phyloP scores from a whole-genome alignment of 2,888 invertebrate genomes.

The Cephus runcator region DNA sequence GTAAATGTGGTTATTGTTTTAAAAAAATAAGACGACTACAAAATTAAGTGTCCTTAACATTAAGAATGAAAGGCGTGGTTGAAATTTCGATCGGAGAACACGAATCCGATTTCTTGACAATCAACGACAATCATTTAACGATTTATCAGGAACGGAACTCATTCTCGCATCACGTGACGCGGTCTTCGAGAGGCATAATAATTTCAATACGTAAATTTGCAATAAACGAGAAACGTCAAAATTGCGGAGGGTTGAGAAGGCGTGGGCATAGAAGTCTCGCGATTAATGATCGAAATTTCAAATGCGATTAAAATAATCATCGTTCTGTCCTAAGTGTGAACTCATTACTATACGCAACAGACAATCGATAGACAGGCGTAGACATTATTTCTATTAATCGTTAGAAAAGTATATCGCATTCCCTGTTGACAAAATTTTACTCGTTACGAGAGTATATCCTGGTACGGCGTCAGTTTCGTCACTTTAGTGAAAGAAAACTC shows the following conservation, averaged over 20 bases:
- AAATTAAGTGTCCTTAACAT: constrained; percentile 65
- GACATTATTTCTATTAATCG: neutral
- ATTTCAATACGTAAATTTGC: neutral
- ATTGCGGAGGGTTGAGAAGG: too few relatives aligned
- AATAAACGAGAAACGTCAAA: neutral
- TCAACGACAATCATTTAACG: constrained; percentile 6
- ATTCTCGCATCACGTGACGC: neutral
- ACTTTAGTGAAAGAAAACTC: neutral
- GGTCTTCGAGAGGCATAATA: neutral
- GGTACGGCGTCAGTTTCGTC: neutral
- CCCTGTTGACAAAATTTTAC: neutral
- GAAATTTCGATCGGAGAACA: constrained; percentile 9
- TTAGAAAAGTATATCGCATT: neutral
- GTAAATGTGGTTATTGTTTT: constrained; percentile 39
- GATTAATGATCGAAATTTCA: neutral
- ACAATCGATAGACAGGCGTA: constrained; percentile 17
- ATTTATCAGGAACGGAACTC: neutral
- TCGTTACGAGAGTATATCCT: neutral
- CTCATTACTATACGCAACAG: constrained; percentile 18
- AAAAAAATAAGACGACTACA: constrained; percentile 42
- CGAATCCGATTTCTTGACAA: neutral
- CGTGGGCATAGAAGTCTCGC: neutral
- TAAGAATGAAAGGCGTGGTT: constrained; percentile 35
- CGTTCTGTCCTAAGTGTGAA: constrained; percentile 4
- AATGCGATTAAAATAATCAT: neutral